Conservation (phyloP, 53 echinoderm and acorn worm species). For the Astropecten irregularis region DNA sequence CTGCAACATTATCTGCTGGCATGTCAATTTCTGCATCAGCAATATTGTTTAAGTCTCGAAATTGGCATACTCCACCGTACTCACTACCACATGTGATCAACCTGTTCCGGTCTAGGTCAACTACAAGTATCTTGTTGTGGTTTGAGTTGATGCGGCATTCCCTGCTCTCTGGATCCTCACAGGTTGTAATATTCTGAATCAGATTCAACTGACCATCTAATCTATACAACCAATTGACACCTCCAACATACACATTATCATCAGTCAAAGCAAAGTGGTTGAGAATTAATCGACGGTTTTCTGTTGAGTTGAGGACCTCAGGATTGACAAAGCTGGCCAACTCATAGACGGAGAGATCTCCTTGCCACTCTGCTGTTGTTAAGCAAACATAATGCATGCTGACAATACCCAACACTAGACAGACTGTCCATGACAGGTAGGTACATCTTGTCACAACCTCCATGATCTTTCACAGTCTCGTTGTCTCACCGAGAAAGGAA, state of each 20-base stretch:
- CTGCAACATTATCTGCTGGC: background rate
- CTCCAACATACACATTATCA: conserved; percentile 54
- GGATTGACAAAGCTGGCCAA: conserved; percentile 20
- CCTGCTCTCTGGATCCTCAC: background rate
- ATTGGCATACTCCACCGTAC: background rate
- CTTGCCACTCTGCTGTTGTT: conserved; percentile 26
- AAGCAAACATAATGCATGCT: too few species aligned
- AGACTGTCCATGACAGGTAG: too few species aligned
- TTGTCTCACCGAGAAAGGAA: too few species aligned
- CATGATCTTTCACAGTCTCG: too few species aligned
- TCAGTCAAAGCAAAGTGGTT: conserved; percentile 35
- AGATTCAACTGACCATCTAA: background rate
- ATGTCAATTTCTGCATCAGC: background rate
- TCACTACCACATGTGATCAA: conserved; percentile 60
- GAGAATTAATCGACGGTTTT: background rate
- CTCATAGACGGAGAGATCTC: conserved; percentile 39
- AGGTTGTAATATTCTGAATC: conserved; percentile 33
- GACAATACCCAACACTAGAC: too few species aligned
- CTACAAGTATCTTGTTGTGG: conserved; percentile 54
- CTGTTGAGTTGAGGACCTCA: background rate
- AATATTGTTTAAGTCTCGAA: background rate
- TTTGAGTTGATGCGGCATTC: conserved; percentile 17
- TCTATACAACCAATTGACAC: conserved; percentile 30
- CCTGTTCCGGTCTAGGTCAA: conserved; percentile 8
- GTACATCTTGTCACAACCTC: too few species aligned